A percentile compares a stretch with the other conserved stretches of the same genome.
Evolutionary conservation across 2,888 invertebrate species (phyloP).

Genomic region (Anoplius nigerrimus): DNA sequence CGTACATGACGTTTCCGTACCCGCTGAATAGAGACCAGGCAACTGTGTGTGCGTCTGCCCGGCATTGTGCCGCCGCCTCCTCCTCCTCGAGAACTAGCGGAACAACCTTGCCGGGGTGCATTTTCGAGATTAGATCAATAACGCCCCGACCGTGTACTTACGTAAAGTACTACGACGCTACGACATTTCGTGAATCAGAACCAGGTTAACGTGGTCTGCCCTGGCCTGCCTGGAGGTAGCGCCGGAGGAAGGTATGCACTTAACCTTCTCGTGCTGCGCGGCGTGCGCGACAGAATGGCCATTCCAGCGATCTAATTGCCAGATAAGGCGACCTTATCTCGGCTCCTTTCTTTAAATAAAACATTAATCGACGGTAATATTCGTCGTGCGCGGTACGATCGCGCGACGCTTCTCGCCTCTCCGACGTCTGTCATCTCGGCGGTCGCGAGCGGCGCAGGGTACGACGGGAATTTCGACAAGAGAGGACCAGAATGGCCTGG

Average conservation of each 20-base stretch:
- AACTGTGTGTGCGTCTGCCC: neutral
- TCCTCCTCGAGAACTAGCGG: constrained; percentile 13
- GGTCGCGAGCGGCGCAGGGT: no score
- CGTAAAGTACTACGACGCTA: constrained; percentile 47
- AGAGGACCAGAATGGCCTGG: no score
- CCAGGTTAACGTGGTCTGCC: constrained; percentile 25
- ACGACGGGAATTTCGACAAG: no score
- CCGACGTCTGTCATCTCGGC: no score
- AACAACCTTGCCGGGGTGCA: constrained; percentile 29
- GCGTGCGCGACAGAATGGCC: neutral
- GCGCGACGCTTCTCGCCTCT: no score
- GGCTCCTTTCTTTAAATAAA: constrained; percentile 3
- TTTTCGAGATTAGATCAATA: constrained; percentile 56
- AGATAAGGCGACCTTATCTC: neutral
- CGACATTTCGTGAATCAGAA: constrained; percentile 31
- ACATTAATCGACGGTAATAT: neutral
- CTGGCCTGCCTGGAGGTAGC: neutral
- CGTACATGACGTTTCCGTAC: neutral
- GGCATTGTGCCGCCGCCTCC: neutral
- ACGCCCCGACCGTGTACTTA: constrained; percentile 44
- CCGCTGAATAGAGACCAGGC: neutral
- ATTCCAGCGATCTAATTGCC: neutral
- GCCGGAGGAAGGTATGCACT: neutral
- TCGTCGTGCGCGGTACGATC: no score
- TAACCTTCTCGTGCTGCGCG: constrained; percentile 18